Evolutionary conservation across 2,113 vertebrate genomes (phyloP).

Genomic region (Varanus salvator): DNA sequence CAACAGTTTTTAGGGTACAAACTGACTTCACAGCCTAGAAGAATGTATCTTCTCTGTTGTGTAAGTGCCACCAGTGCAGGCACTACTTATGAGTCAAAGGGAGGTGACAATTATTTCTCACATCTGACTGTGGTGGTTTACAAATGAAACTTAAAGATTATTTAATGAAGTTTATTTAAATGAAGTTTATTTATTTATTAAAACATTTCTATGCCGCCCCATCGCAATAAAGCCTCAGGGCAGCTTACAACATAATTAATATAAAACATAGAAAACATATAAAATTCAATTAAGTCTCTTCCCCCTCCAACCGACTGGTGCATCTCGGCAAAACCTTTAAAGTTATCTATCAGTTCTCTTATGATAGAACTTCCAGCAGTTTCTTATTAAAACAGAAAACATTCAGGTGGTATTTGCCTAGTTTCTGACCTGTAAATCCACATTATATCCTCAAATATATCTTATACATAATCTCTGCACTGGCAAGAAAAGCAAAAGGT

Average conservation of each 20-base stretch:
- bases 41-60: neutral
- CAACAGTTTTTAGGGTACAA: neutral
- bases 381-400: neutral
- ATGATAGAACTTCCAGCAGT: neutral
- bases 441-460: neutral
- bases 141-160: neutral
- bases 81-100: neutral
- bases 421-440: neutral
- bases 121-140: neutral
- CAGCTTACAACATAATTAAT: no score
- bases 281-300: no score
- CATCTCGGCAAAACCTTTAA: no score
- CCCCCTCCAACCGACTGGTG: no score
- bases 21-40: neutral
- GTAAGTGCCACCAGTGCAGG: neutral
- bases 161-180: no score
- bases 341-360: neutral
- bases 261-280: no score
- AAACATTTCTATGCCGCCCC: no score
- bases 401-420: neutral
- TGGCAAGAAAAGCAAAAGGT: neutral
- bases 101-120: no score
- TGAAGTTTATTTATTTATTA: no score
- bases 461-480: neutral
- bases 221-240: no score